phyloP scores from a whole-genome alignment of 1,140 invertebrate genomes.

The Tetramorium simillimum region DNA sequence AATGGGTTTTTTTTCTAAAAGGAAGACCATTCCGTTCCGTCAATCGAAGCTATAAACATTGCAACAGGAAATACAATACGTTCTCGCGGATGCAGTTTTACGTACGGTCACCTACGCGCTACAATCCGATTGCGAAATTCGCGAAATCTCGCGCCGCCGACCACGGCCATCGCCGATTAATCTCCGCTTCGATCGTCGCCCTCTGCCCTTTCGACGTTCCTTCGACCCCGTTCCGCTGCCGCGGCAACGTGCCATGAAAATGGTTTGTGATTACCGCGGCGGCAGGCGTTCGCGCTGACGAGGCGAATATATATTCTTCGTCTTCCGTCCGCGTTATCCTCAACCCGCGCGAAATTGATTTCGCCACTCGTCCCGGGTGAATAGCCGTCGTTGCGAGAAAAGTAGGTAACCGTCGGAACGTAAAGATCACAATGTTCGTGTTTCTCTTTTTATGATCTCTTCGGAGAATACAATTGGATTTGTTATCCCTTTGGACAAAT shows the following conservation, averaged over 20 bases:
- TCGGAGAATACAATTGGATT: background rate
- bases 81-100: background rate
- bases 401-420: slow-evolving; percentile 3
- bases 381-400: slow-evolving; percentile 7
- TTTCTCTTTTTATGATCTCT: background rate
- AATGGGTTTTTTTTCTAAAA: background rate
- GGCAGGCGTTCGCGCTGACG: slow-evolving; percentile 46
- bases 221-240: slow-evolving; percentile 43
- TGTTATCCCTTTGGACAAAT: background rate
- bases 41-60: background rate
- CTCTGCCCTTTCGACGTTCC: slow-evolving; percentile 50
- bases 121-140: background rate
- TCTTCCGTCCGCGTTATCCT: slow-evolving; percentile 37
- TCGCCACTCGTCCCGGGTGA: slow-evolving; percentile 20
- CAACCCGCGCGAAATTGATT: slow-evolving; percentile 45
- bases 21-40: background rate
- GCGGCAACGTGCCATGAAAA: slow-evolving; percentile 42
- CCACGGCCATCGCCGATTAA: slow-evolving; percentile 30
- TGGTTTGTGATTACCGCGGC: slow-evolving; percentile 40
- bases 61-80: background rate
- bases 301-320: slow-evolving; percentile 37
- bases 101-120: background rate
- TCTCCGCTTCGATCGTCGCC: slow-evolving; percentile 50
- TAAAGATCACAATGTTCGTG: slow-evolving; percentile 1
- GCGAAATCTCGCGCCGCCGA: slow-evolving; percentile 7